Base-by-base conservation (phyloP, 2,797 vertebrate species). In the Fistularia tabacaria region DNA sequence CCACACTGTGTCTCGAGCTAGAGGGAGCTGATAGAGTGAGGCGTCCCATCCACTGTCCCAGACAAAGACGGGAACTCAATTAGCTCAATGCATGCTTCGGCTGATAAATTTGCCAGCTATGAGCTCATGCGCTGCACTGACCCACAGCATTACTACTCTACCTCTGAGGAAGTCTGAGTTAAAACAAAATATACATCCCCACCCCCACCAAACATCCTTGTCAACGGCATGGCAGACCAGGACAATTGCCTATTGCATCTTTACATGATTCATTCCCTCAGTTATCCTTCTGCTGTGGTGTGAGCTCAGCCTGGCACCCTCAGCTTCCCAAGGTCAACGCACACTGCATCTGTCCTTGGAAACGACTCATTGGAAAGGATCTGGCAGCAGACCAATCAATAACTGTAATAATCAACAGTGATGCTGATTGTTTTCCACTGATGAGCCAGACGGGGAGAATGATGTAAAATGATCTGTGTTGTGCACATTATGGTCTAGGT, bases 31-130 rank as follows among this genome's bases (percentile, higher is more conserved):
- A 77, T 54, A 48, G 78, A 79, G 63, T 62, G 74, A 68, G 80
- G 80, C 69, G 81, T 62, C 87, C 88, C 87, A 68, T 70, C 71
- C 60, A 59, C 64, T 59, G 79, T 84, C 81, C 87, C 85, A 84
- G 85, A 89, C 88, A 90, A 90, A 89, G 88, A 85, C 88, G 78
- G 76, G 82, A 89, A 91, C 89, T 89, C 87, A 87, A 91, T 92
- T 90, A 92, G 77, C 79, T 85, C 80, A 65, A 79, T 69, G 79
- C 77, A 81, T 76, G 79, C 83, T 66, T 66, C 9, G 73, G 73
- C 68, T 79, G 80, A 82, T 64, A 88, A 87, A 90, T 91, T 90
- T 88, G 90, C 81, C 84, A 84, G 88, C 87, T 79, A 90, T 90
- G 90, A 91, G 88, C 82, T 91, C 88, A 91, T 87, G 78, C 68